Evolutionary conservation across 92 coral and sea anemone species (phyloP), one percentile per base, ranked within the genome.

Genomic region (Plumapathes pennacea): DNA sequence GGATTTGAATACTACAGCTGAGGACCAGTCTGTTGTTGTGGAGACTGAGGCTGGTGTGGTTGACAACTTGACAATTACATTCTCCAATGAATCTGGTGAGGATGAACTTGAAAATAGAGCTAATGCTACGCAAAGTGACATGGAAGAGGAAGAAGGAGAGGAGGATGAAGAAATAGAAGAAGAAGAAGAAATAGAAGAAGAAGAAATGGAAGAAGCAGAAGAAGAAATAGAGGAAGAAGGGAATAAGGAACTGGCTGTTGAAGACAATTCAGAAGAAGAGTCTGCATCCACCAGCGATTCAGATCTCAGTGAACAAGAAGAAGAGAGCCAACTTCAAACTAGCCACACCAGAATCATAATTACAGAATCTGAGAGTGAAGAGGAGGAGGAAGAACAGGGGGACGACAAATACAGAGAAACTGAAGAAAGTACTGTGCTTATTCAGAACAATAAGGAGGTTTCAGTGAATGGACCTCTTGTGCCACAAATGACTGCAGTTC

Each of bases 41-140:
- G n/a, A n/a, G n/a, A n/a, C n/a, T n/a, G n/a, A n/a, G n/a, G n/a
- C 27, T 17, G 38, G 20, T 2, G 10, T 42, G 27, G 58, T 69
- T 29, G 38, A 69, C 47, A 69, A 62, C 46, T 69, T 69, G 52
- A 69, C 67, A 14, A 54, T 69, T 38, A 69, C 77, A 14, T 50
- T 69, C 48, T 66, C 65, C 31, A 69, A 69, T 72, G 80, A 78
- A 8, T 63, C 58, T 10, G 50, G 51, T 10, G 48, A 45, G 14
- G 14, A 43, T 43, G 81, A 61, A 27, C 47, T 53, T 27, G 66
- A 30, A 45, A 67, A 55, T 14, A 46, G 38, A 18, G 17, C 41
- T 26, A 42, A 46, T 33, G 45, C 21, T 75, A 54, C 63, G 20
- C 64, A 26, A 24, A 40, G 25, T 23, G 61, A 71, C 25, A 24